phyloP scores from a whole-genome alignment of 2,888 invertebrate species.

The Conchocele bisecta region DNA sequence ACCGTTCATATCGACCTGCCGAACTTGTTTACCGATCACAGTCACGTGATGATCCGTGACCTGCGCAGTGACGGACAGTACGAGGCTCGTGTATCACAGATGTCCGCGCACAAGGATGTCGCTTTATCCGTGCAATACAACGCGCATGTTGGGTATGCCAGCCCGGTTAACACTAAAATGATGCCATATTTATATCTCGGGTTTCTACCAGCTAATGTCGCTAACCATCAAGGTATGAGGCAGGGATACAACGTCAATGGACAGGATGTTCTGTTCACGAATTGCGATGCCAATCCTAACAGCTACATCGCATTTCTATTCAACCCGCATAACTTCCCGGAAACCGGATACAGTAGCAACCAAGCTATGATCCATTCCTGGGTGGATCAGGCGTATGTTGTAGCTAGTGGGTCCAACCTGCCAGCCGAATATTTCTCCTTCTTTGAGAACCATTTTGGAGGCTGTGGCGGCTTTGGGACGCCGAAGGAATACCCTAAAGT shows the following conservation, averaged over 20 bases:
- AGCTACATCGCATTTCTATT: constrained; percentile 49
- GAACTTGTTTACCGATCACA: constrained; percentile 46
- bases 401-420: constrained; percentile 9
- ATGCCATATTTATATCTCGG: constrained; percentile 56
- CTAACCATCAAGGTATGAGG: background rate
- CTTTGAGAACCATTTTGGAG: constrained; percentile 58
- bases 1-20: constrained; percentile 45
- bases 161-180: constrained; percentile 36
- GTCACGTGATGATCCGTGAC: constrained; percentile 49
- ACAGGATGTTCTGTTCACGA: constrained; percentile 34
- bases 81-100: constrained; percentile 42
- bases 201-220: constrained; percentile 26
- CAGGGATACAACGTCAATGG: constrained; percentile 44
- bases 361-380: constrained; percentile 28
- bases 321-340: constrained; percentile 27
- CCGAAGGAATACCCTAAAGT: constrained; percentile 29
- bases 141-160: constrained; percentile 29
- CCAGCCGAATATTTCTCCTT: constrained; percentile 32
- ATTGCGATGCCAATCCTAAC: constrained; percentile 58
- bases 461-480: constrained; percentile 56
- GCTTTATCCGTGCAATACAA: constrained; percentile 50
- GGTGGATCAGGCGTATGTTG: constrained; percentile 16
- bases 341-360: constrained; percentile 14
- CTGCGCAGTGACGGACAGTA: constrained; percentile 41
- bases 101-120: constrained; percentile 25